Evolutionary conservation across 2,113 vertebrate species (phyloP).

Genomic region (Heterochromis multidens): DNA sequence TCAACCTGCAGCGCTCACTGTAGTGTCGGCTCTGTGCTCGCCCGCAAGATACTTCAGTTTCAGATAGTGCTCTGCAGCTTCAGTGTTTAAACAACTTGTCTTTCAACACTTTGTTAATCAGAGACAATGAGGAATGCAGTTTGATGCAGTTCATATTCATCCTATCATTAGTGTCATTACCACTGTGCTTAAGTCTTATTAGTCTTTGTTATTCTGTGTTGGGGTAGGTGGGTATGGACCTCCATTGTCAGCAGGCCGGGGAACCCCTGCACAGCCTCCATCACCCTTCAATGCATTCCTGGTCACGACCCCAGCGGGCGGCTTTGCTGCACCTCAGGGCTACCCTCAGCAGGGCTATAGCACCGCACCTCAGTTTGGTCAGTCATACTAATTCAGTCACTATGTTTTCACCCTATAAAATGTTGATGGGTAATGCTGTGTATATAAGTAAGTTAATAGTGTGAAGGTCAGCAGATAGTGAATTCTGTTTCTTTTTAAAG

Average conservation of each 20-base stretch:
- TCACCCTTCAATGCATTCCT: slow-evolving; percentile 95
- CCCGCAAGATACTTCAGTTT: slow-evolving; percentile 1
- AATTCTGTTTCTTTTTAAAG: background rate
- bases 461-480: background rate
- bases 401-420: background rate
- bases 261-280: slow-evolving; percentile 88
- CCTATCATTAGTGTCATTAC: background rate
- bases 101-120: background rate
- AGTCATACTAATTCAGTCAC: slow-evolving; percentile 59
- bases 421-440: background rate
- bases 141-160: background rate
- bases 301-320: slow-evolving; percentile 86
- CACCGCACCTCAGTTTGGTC: slow-evolving; percentile 95
- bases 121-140: background rate
- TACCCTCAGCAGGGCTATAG: slow-evolving; percentile 93
- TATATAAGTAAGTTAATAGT: background rate
- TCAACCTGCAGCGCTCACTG: slow-evolving; percentile 34
- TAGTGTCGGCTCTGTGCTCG: background rate
- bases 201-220: slow-evolving; percentile 16
- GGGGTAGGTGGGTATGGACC: slow-evolving; percentile 88
- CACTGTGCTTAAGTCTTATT: background rate
- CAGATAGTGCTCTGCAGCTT: background rate
- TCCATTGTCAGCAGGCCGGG: slow-evolving; percentile 83
- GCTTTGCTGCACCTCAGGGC: slow-evolving; percentile 94
- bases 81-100: background rate